phyloP scores from a whole-genome alignment of 2,797 vertebrate species.

The Hydrophis major region DNA sequence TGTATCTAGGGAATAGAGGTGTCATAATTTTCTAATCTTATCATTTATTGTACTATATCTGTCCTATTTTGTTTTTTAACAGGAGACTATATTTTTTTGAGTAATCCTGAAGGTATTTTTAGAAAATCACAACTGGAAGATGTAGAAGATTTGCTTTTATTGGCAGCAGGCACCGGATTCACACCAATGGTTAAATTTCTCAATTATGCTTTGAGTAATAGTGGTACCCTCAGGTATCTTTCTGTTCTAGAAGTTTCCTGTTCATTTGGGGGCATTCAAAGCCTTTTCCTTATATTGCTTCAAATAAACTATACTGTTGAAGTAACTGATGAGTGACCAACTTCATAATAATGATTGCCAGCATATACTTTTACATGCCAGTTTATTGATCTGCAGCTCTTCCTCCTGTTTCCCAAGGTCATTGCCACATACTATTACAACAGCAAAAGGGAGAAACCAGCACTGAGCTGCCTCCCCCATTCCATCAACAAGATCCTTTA shows the following conservation, averaged over 20 bases:
- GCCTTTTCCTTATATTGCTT: neutral
- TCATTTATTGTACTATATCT: neutral
- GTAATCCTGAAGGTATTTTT: conserved; percentile 86
- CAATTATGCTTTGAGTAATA: conserved; percentile 70
- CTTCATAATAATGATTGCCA: neutral
- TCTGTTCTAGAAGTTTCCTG: neutral
- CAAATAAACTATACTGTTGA: neutral
- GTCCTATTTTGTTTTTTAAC: conserved; percentile 27
- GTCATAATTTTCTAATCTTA: conserved; percentile 14
- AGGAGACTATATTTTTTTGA: conserved; percentile 84
- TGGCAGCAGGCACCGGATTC: conserved; percentile 94
- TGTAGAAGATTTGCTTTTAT: conserved; percentile 84
- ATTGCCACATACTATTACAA: neutral
- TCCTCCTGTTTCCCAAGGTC: neutral
- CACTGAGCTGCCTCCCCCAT: neutral
- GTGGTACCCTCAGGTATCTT: conserved; percentile 75
- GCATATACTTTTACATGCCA: neutral
- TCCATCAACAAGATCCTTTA: neutral
- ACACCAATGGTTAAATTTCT: conserved; percentile 92
- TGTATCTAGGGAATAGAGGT: neutral
- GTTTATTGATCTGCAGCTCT: neutral
- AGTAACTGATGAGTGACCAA: neutral
- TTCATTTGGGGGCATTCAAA: neutral
- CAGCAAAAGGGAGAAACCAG: neutral
- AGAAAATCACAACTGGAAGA: conserved; percentile 74